Base-by-base conservation (phyloP, 1,140 invertebrate species). In the Aphelenchoides fujianensis region DNA sequence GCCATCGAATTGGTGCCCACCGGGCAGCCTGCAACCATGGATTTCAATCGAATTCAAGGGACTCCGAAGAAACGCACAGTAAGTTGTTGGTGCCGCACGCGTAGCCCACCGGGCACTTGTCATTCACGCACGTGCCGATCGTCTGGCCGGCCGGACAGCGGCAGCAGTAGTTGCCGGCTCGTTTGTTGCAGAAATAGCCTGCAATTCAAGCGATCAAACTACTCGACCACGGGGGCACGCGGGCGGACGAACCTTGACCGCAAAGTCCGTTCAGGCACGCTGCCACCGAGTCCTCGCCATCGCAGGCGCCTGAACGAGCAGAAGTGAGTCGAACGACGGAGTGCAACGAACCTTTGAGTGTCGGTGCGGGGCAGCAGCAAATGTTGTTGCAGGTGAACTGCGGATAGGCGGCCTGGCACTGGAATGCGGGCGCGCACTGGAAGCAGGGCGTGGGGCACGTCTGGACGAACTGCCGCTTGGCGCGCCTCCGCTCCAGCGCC, bases 281-380 rank as follows among this genome's bases (percentile, higher is more conserved):
- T 32, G 76, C 76, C 27, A 77, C 76, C 1, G 76, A 77, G 31
- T 76, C 72, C 3, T 76, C 77, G 0, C 76, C 76, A 63, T 79
- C 77, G 48, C 76, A 77, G 2, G 76, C 70, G 5, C 53, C 75
- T 77, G 27, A 71, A 75, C 53, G 35, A 41, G 19, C 5, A 73
- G 31, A 36, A 32, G 41, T 2, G n/a, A n/a, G 23, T 68, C 12
- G 7, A 68, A 9, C 27, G 53, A 7, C 7, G 5, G 66, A 63
- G 2, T 19, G 64, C 68, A 70, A 70, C 23, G 12, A 70, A 66
- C 63, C 63, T 36, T 16, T 66, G 9, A 66, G 31, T n/a, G 63
- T 66, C 32, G 31, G 31, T n/a, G 1, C 34, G 28, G 63, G 63
- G 31, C 63, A 66, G 31, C 63, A 66, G 53, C 63, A 66, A 32